Evolutionary conservation across 2,113 vertebrate genomes (phyloP).

Genomic region (Thinocorus orbignyianus): DNA sequence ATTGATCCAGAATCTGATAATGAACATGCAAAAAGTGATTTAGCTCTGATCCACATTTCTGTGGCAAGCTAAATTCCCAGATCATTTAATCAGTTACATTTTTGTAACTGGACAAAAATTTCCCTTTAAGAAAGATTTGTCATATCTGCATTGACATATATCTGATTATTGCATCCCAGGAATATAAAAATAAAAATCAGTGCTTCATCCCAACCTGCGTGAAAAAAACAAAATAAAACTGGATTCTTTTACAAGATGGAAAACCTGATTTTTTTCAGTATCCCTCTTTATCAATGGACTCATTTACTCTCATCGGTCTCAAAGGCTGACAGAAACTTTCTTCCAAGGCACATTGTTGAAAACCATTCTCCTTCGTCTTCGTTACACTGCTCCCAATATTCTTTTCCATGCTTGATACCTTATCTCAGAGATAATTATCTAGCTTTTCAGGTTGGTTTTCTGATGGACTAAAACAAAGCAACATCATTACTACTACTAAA

Average conservation of each 20-base stretch:
- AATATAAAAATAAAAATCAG: background rate
- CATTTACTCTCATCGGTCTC: background rate
- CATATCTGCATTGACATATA: background rate
- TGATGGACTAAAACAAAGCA: background rate
- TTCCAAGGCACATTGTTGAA: background rate
- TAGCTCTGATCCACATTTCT: background rate
- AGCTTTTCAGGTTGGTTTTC: background rate
- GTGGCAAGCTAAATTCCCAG: background rate
- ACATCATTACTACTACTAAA: background rate
- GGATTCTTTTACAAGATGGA: background rate
- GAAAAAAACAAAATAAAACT: background rate
- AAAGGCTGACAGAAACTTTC: background rate
- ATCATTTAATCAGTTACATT: background rate
- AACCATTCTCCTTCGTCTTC: background rate
- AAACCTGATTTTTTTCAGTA: background rate
- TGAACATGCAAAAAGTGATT: background rate
- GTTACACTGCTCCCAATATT: background rate
- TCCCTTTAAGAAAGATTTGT: background rate
- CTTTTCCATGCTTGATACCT: background rate
- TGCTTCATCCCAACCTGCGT: background rate
- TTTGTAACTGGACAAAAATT: background rate
- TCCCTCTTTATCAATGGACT: background rate
- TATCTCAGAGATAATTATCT: background rate
- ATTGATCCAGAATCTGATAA: background rate
- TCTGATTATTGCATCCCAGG: background rate